Base-by-base conservation (phyloP, 2,888 invertebrate species). In the Sinotaia quadrata region DNA sequence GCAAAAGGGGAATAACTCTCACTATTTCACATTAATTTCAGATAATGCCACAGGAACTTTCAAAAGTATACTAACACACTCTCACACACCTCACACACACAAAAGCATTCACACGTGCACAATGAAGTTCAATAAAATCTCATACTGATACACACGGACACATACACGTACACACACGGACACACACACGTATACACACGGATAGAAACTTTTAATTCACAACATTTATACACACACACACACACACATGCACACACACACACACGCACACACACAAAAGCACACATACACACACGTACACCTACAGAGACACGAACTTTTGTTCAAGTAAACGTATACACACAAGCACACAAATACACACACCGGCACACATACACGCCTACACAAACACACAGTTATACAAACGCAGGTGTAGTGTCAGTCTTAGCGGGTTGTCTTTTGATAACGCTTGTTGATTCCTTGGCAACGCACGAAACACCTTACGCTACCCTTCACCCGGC, bases 31-130 rank as follows among this genome's bases (percentile, higher is more conserved):
- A n/a, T n/a, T n/a, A n/a, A n/a, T n/a, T n/a, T n/a, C n/a, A n/a
- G n/a, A n/a, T n/a, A n/a, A n/a, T n/a, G n/a, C n/a, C 49, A 54
- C 54, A 54, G 29, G 31, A 27, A 54, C 54, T 29, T 31, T 10
- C 54, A 15, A 24, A 54, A 5, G 5, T 31, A 54, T 31, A 54
- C 27, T 29, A 27, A 54, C 29, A 10, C 27, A 24, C 54, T 29
- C 54, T 10, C 54, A 54, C 54, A 54, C 54, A 27, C 54, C 49
- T 29, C 54, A 54, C 54, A 54, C 54, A 54, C 29, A 27, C 54
- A 24, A 8, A 54, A 8, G 31, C 54, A 27, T 31, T 15, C 54
- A 54, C 29, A 54, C 54, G 31, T 29, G 31, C 29, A 54, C 54
- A 54, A 24, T 7, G 8, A 24, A 5, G 29, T 29, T 18, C 7